Evolutionary conservation across 23 tunicate genomes (phyloP).

Genomic region (Ciona savignyi): DNA sequence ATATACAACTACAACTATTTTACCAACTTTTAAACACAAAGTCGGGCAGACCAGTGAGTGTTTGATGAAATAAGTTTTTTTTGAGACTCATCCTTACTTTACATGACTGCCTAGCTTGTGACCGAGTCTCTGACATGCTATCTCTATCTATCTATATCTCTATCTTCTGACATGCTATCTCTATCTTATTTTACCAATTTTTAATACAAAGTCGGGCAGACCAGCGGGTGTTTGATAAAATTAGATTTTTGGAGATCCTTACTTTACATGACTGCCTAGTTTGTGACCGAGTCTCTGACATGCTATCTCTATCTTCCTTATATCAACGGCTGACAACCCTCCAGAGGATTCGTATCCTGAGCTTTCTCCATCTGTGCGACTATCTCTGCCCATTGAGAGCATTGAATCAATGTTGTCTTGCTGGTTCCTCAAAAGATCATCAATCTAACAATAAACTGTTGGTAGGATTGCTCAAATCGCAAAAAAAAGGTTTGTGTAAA

Average conservation of each 20-base stretch:
- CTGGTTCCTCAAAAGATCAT: slow-evolving; percentile 35
- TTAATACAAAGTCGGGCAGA: no score
- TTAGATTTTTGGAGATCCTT: no score
- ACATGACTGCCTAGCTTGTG: slow-evolving; percentile 34
- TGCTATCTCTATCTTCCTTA: slow-evolving; percentile 61
- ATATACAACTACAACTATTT: no score
- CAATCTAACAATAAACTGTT: neutral
- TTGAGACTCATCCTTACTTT: slow-evolving; percentile 23
- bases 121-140: slow-evolving; percentile 51
- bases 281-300: slow-evolving; percentile 59
- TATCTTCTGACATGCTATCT: no score
- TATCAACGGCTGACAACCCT: slow-evolving; percentile 35
- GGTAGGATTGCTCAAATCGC: no score
- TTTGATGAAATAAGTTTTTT: no score
- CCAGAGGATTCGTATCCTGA: slow-evolving; percentile 81
- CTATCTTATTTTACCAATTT: no score
- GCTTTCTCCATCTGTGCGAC: slow-evolving; percentile 42
- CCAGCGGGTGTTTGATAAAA: no score
- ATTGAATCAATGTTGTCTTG: slow-evolving; percentile 72
- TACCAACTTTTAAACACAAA: no score
- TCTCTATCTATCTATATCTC: slow-evolving; percentile 64
- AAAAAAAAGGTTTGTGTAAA: no score
- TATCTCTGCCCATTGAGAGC: slow-evolving; percentile 8
- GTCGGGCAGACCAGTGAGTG: no score
- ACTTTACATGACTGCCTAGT: slow-evolving; percentile 36